Evolutionary conservation across 1,140 invertebrate species (phyloP), one percentile per base, ranked within the genome.

Genomic region (Hylaeus anthracinus): DNA sequence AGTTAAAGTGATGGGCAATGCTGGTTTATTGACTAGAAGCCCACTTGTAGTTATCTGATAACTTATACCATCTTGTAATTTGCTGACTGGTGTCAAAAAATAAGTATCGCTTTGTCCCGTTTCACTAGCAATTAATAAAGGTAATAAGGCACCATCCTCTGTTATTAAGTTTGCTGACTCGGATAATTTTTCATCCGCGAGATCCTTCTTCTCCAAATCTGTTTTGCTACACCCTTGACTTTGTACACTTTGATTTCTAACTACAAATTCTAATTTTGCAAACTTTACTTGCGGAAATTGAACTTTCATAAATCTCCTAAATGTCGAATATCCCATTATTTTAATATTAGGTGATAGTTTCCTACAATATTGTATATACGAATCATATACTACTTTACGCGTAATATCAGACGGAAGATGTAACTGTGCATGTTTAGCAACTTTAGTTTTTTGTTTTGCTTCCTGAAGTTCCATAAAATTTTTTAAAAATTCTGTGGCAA

Each of bases 221-320:
- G 43, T 37, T 70, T 79, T 67, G 92, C 81, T 48, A 93, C 93
- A 74, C 93, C 92, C 73, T 91, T 94, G 37, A 90, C 84, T 94
- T 92, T 94, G 86, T 90, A 93, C 76, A 92, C 92, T 76, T 92
- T 94, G 87, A 90, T 93, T 74, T 91, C 92, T 92, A 93, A 94
- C 71, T 89, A 94, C 67, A 92, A 94, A 92, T 92, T 96, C 96
- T 45, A 95, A 91, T 91, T 96, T 96, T 74, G 95, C 95, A 89
- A 97, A 97, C 88, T 96, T 96, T 2, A 97, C 95, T 86, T 97
- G 95, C 2, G 96, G 96, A 91, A 97, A 97, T 89, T 97, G 96
- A 85, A 96, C 96, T 89, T 96, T 97, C 95, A 97, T 96, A 87
- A 97, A 97, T 86, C 96, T 95, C 74, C 96, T 93, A 92, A 97